These are phyloP conservation scores for Babylonia areolata DNA, from an alignment of 1,140 invertebrate species.

Conservation along the genomic window DNA sequence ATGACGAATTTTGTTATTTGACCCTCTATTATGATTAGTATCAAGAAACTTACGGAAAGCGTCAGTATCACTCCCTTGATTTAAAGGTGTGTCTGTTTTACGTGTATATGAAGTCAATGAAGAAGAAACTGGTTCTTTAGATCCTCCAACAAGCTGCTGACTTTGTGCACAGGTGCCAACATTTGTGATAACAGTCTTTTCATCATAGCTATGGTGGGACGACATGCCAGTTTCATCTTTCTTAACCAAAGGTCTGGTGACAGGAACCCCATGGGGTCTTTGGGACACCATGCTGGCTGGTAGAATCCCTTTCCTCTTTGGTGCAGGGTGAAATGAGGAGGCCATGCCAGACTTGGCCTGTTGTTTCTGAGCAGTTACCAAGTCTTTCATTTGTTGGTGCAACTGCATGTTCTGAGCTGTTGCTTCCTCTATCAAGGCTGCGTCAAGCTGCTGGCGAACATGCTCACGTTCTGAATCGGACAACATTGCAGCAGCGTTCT, in stretches of 20 bases:
- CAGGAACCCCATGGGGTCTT: not conserved
- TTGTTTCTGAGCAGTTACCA: not conserved
- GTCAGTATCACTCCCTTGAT: constrained; percentile 36
- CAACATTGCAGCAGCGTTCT: not conserved
- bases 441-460: constrained; percentile 26
- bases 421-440: constrained; percentile 15
- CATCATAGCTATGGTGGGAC: not conserved
- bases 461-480: constrained; percentile 15
- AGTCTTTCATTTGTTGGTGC: not conserved
- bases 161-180: not conserved
- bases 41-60: no score
- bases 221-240: not conserved
- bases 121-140: not conserved
- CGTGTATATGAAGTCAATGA: no score
- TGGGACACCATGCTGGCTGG: not conserved
- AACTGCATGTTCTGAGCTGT: not conserved
- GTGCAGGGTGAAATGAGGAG: not conserved
- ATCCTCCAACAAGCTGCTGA: not conserved
- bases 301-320: not conserved
- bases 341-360: not conserved
- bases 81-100: no score
- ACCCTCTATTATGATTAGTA: no score
- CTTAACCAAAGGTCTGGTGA: not conserved
- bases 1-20: no score
- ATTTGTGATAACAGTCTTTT: not conserved